Percentiles rank a stretch among this genome's conserved stretches.
Evolutionary conservation across 2,888 invertebrate genomes (phyloP).

Genomic region (Drosophila tripunctata): DNA sequence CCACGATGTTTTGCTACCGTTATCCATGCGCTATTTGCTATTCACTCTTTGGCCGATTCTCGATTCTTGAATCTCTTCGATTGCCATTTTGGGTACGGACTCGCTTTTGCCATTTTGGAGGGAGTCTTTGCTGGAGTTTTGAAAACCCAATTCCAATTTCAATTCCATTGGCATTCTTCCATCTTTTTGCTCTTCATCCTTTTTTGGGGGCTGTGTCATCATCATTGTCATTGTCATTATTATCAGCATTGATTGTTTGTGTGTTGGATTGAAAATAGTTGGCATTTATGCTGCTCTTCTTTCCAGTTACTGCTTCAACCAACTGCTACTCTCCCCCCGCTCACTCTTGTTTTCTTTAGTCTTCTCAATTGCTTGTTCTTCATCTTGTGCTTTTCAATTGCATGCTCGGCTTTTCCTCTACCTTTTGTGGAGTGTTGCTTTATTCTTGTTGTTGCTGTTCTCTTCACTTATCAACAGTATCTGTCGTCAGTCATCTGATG

Average conservation of each 20-base stretch:
- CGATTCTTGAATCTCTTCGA: neutral
- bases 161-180: slow-evolving; percentile 34
- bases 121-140: no score
- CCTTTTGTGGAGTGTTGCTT: no score
- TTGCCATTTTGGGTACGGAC: slow-evolving; percentile 1
- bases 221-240: slow-evolving; percentile 43
- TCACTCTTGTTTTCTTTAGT: neutral
- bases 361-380: neutral
- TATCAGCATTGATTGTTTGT: slow-evolving; percentile 56
- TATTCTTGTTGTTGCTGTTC: slow-evolving; percentile 26
- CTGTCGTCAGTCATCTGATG: slow-evolving; percentile 14
- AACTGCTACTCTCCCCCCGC: neutral
- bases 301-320: neutral
- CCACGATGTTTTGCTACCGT: slow-evolving; percentile 1
- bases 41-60: slow-evolving; percentile 5
- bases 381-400: slow-evolving; percentile 27
- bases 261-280: slow-evolving; percentile 53
- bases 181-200: slow-evolving; percentile 24
- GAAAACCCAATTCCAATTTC: slow-evolving; percentile 1
- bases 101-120: neutral
- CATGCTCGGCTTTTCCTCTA: slow-evolving; percentile 15
- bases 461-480: slow-evolving; percentile 35
- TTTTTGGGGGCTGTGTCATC: slow-evolving; percentile 39
- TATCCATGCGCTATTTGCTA: slow-evolving; percentile 1
- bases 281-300: slow-evolving; percentile 38